These are phyloP conservation scores for Steromphala cineraria DNA, from an alignment of 2,888 invertebrate species.

Conservation along the genomic window DNA sequence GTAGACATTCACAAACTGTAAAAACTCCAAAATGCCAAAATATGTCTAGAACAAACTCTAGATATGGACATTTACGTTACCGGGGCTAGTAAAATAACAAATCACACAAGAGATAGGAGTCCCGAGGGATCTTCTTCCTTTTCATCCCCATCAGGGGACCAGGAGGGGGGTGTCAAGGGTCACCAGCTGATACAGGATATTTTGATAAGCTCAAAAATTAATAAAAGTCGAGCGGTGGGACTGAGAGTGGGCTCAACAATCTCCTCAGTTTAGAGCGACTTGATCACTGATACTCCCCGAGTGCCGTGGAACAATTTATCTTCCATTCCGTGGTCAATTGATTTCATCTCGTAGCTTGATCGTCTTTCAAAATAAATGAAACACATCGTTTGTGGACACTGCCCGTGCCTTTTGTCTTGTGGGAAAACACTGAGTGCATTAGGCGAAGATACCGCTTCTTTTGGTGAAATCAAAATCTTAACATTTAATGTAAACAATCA, in stretches of 20 bases:
- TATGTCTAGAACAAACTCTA: no score
- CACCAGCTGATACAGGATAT: background rate
- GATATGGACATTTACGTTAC: no score
- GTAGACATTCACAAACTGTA: no score
- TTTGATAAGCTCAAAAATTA: conserved; percentile 19
- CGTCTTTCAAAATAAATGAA: conserved; percentile 13
- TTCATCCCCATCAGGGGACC: background rate
- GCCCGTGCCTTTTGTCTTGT: conserved; percentile 13
- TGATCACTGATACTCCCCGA: background rate
- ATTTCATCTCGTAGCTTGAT: conserved; percentile 3
- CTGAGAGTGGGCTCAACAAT: background rate
- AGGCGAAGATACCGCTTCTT: no score
- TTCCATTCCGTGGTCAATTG: conserved; percentile 12
- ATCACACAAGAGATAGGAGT: no score
- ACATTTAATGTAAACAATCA: no score
- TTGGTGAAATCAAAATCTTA: no score
- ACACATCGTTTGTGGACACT: conserved; percentile 13
- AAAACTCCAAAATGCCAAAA: no score
- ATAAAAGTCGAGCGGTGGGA: background rate
- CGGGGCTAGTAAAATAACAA: no score
- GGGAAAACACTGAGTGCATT: background rate
- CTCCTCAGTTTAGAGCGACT: background rate
- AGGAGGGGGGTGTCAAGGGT: background rate
- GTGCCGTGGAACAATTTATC: background rate
- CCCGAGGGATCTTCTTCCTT: no score